Base-by-base conservation (phyloP, 2,888 invertebrate species). In the Alviniconcha strummeri region DNA sequence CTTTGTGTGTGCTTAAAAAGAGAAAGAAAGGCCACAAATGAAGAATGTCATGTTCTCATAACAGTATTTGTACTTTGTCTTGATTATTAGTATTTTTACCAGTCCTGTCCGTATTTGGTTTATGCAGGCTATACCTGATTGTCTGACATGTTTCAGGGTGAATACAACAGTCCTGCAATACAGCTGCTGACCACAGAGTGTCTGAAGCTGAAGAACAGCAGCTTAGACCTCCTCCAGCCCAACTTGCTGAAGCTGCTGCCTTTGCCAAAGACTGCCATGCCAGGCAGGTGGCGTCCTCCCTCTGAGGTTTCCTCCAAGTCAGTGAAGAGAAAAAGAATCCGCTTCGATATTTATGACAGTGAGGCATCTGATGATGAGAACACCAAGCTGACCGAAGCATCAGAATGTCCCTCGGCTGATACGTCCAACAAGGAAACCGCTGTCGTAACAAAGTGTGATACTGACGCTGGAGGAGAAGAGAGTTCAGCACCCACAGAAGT, bases 321-420 rank as follows among this genome's bases (percentile, higher is more conserved):
- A 52, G 82, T 9, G n/a, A 82, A 77, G 54, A 80, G 88, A 52
- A 89, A 87, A 80, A 86, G 89, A 83, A 89, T 90, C 67, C 64
- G 84, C 15, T 75, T 82, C 8, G 84, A 84, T 52, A 72, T 90
- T 77, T 90, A 89, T 79, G 90, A 91, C 81, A 91, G 90, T 85
- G 91, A 91, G 75, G 89, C 85, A 2, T 91, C 91, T 8, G 87
- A 88, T 84, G 90, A 89, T 78, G 88, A 82, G 57, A 36, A 36
- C 56, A 75, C 78, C 15, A 82, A 36, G 4, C 7, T 17, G 84
- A 84, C 13, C 69, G 79, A 52, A 56, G 7, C 52, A 13, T 13
- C 60, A 36, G 36, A 36, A 36, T 36, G 36, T 36, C 36, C 36
- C 36, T 36, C 36, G 3, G 36, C 36, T 36, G 36, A 36, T 36